These are phyloP conservation scores for Meloidogyne hapla DNA, from an alignment of 1,140 invertebrate genomes.

Conservation along the genomic window DNA sequence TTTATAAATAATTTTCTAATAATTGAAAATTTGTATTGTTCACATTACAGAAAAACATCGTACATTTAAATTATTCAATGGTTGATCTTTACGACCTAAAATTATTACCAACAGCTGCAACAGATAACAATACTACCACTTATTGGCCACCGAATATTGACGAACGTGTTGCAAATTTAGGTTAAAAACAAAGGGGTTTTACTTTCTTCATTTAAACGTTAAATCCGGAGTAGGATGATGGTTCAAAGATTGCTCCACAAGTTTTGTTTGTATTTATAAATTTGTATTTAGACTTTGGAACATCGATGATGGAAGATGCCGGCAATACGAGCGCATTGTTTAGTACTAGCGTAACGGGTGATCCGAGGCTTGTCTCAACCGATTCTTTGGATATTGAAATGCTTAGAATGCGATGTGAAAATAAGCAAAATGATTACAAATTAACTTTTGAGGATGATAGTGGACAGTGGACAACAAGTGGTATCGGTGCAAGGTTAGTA, in stretches of 20 bases:
- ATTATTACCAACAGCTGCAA: not conserved
- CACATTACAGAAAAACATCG: no score
- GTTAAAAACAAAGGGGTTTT: no score
- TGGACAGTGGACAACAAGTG: constrained; percentile 60
- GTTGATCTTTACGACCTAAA: not conserved
- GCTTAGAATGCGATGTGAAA: constrained; percentile 51
- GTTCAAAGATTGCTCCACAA: no score
- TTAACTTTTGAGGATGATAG: constrained; percentile 57
- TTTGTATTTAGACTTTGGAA: constrained; percentile 57
- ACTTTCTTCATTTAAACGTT: no score
- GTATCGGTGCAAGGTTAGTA: not conserved
- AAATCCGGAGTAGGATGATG: no score
- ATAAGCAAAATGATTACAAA: constrained; percentile 61
- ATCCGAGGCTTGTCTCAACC: constrained; percentile 50
- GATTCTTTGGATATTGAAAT: constrained; percentile 54
- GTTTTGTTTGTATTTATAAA: no score
- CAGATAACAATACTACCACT: not conserved
- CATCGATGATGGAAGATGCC: constrained; percentile 41
- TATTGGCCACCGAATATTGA: constrained; percentile 49
- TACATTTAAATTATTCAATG: not conserved
- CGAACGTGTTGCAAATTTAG: constrained; percentile 58
- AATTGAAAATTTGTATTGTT: no score
- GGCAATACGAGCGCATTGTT: constrained; percentile 28
- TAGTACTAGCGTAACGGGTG: constrained; percentile 19
- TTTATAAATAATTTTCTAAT: not conserved